Percentiles rank a stretch among this genome's conserved stretches.
Evolutionary conservation across 2,888 invertebrate genomes (phyloP).

Genomic region (Tigriopus californicus): DNA sequence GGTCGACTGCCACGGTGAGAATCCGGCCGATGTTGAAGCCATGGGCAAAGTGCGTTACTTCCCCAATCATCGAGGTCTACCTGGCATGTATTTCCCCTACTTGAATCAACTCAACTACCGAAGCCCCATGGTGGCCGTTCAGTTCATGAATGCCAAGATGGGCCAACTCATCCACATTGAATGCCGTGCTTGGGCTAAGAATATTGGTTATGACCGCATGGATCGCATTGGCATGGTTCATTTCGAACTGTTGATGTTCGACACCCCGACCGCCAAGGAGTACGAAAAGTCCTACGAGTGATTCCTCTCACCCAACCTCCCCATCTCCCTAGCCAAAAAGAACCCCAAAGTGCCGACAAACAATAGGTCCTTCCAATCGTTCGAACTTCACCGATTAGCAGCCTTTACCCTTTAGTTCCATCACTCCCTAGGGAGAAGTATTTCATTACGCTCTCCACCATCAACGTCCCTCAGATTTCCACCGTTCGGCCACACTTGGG

Average conservation of each 20-base stretch:
- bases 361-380: too few relatives aligned
- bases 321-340: too few relatives aligned
- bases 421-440: too few relatives aligned
- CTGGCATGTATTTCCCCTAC: constrained; percentile 71
- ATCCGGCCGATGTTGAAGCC: constrained; percentile 77
- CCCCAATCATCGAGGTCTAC: constrained; percentile 43
- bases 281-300: too few relatives aligned
- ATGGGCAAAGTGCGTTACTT: constrained; percentile 67
- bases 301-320: too few relatives aligned
- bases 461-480: too few relatives aligned
- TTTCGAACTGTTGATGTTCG: constrained; percentile 67
- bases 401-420: too few relatives aligned
- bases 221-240: constrained; percentile 81
- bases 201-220: constrained; percentile 65
- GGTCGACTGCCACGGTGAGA: constrained; percentile 86
- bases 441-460: too few relatives aligned
- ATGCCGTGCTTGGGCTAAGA: constrained; percentile 81
- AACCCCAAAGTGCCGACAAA: too few relatives aligned
- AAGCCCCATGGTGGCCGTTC: constrained; percentile 71
- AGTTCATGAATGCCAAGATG: constrained; percentile 56
- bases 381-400: too few relatives aligned
- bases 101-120: constrained; percentile 63
- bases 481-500: too few relatives aligned
- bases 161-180: constrained; percentile 70
- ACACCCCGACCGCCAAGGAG: neutral